Base-by-base conservation (phyloP, 1,140 invertebrate species). In the Tyrophagus putrescentiae region DNA sequence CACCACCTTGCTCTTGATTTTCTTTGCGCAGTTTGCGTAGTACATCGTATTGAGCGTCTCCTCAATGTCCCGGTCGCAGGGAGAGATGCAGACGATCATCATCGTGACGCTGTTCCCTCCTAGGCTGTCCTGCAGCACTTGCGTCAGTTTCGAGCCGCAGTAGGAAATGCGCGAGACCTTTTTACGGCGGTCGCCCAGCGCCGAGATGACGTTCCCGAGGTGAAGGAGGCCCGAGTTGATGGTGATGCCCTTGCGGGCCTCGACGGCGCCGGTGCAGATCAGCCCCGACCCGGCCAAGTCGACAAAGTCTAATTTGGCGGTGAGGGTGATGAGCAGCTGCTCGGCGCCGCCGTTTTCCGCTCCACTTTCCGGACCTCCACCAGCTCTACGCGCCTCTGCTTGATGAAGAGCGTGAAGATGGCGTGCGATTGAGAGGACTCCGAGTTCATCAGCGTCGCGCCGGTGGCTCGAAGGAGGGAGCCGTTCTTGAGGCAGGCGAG, bases 31-130 rank as follows among this genome's bases (percentile, higher is more conserved):
- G 73, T 98, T 98, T 3, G 95, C 94, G 73, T 98, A 99, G 69
- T 96, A 95, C 16, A 98, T 72, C 0, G 95, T 98, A 72, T 96
- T 98, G 18, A 98, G 72, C 0, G 95, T 98, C 75, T 99, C 95
- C 84, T 96, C 94, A 72, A 98, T 98, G 75, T 99, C 95, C 60
- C 88, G 77, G 75, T 98, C 95, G 70, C 87, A 93, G 2, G 95
- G 93, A 25, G 90, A 95, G 27, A 98, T 83, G 73, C 95, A 98
- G 0, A 94, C 94, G 68, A 98, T 97, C 94, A 99, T 98, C 45
- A 96, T 75, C 7, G 95, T 98, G 68, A 88, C 84, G 73, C 90
- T 78, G 68, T 80, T 81, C 74, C 94, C 95, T 67, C 95, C 95
- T n/a, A 98, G 75, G 4, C 94, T 98, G 72, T 98, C 90, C 78